Evolutionary conservation across 2,888 invertebrate species (phyloP), one percentile per base, ranked within the genome.

Genomic region (Tenthredo scrophulariae): DNA sequence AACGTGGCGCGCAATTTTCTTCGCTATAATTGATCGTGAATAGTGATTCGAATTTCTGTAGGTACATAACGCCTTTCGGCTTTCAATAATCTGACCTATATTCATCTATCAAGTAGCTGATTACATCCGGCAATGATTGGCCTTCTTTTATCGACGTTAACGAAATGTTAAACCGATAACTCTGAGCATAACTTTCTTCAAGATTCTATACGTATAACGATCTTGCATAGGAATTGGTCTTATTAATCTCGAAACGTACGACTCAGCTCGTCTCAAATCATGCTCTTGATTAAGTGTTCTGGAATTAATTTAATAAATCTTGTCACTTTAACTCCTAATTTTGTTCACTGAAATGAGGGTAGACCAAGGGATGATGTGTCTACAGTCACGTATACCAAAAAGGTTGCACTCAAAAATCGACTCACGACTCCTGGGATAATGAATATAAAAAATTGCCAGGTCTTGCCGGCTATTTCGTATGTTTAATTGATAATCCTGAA

Each of bases 361-460:
- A 26, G 62, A 26, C 37, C n/a, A 43, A 62, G 80, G 62, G 37
- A 62, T 65, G 22, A 33, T 43, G 79, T 79, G 58, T 7, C 43
- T n/a, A 13, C 22, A 22, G 65, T 62, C 80, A 80, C 62, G 80
- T 58, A 80, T 26, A 29, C 54, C 50, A 26, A 29, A 40, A 54
- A 9, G 9, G 9, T 33, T 6, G 0, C 18, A 6, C n/a, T 37
- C 37, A 22, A 43, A 74, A 43, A 10, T 13, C 15, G 72, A 43
- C 7, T 43, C 40, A 9, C 10, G 29, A n/a, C 9, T 1, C 26
- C 33, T 10, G 54, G 62, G 26, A 10, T 26, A 22, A 26, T 26
- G 22, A 10, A 62, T 10, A 22, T 22, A 13, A 3, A 22, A 62
- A 62, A 62, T 26, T 3, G 7, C n/a, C n/a, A 54, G 54, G 7